Percentiles rank a stretch among this genome's conserved stretches.
These are phyloP conservation scores for Agriopis leucophaearia DNA, from an alignment of 2,888 invertebrate genomes.

Conservation along the genomic window DNA sequence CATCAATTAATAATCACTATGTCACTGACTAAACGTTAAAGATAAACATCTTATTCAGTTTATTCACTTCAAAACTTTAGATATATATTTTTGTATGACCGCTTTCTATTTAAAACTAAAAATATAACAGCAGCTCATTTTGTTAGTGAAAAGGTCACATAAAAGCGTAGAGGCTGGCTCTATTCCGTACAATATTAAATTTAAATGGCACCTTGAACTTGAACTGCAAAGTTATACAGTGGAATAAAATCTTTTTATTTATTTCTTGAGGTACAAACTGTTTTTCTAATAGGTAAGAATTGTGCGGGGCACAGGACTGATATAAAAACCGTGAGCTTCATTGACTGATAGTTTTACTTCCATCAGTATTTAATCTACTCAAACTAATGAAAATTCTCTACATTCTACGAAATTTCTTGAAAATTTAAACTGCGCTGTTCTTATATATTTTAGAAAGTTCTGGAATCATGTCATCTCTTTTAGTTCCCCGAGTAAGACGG, in stretches of 20 bases:
- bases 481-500: constrained; percentile 25
- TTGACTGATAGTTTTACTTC: background rate
- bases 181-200: constrained; percentile 39
- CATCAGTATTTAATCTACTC: background rate
- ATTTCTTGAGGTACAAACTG: background rate
- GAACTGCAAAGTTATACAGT: constrained; percentile 33
- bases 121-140: constrained; percentile 22
- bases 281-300: background rate
- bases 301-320: too few relatives aligned
- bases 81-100: background rate
- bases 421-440: constrained; percentile 41
- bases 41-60: background rate
- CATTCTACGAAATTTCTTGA: constrained; percentile 38
- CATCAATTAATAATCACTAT: background rate
- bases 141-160: constrained; percentile 37
- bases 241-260: background rate
- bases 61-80: background rate
- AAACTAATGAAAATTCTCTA: constrained; percentile 19
- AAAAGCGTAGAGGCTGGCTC: constrained; percentile 31
- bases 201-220: constrained; percentile 47
- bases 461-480: constrained; percentile 37
- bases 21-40: background rate
- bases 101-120: background rate
- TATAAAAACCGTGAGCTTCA: too few relatives aligned
- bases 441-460: constrained; percentile 25